Percentiles rank a stretch among this genome's conserved stretches.
These are phyloP conservation scores for Nephrotoma appendiculata DNA, from an alignment of 2,888 invertebrate genomes.

Conservation along the genomic window DNA sequence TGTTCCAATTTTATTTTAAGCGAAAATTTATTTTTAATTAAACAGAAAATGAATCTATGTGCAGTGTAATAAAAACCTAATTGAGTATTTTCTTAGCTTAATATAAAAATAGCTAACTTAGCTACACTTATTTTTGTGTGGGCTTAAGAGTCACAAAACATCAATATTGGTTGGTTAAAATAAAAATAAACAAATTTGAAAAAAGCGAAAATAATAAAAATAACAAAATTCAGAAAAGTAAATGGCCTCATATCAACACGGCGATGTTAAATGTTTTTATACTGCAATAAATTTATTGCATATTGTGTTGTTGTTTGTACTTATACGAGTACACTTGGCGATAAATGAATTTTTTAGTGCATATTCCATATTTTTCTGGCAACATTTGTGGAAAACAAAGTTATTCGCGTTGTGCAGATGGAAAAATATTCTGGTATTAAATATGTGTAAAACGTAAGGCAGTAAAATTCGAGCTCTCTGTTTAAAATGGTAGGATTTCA, in stretches of 20 bases:
- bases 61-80: too few species aligned
- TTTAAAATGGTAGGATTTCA: too few species aligned
- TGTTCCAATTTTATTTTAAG: not conserved
- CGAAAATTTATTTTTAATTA: not conserved
- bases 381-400: not conserved
- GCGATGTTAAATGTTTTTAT: not conserved
- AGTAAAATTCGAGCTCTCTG: too few species aligned
- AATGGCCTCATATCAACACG: not conserved
- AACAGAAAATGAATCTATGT: too few species aligned
- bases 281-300: not conserved
- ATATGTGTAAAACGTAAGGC: too few species aligned
- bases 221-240: not conserved
- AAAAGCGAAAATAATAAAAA: not conserved
- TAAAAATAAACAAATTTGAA: not conserved
- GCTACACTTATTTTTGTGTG: not conserved
- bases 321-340: not conserved
- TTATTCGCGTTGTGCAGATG: not conserved
- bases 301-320: not conserved
- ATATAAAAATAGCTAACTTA: not conserved
- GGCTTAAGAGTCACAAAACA: not conserved
- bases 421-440: too few species aligned
- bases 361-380: not conserved
- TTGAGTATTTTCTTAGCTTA: too few species aligned
- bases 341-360: not conserved
- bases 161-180: not conserved